Evolutionary conservation across 2,113 vertebrate genomes (phyloP).

Genomic region (Nothoprocta pentlandii): DNA sequence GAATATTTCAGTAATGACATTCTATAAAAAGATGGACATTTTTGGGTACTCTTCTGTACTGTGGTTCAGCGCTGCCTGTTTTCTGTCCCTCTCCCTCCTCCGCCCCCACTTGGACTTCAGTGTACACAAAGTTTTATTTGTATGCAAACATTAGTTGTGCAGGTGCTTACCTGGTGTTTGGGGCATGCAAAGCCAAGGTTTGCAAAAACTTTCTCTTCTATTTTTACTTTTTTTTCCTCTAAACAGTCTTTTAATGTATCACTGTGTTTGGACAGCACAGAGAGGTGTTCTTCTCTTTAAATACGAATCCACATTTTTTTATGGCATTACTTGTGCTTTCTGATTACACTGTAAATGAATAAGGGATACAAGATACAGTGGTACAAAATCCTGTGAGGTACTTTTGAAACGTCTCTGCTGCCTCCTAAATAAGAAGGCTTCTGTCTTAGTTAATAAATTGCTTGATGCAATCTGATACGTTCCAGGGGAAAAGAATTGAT

Average conservation of each 20-base stretch:
- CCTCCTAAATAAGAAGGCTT: neutral
- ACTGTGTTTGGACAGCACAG: neutral
- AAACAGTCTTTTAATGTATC: neutral
- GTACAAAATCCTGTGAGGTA: neutral
- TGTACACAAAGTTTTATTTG: constrained; percentile 14
- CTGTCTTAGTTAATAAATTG: neutral
- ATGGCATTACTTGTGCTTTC: neutral
- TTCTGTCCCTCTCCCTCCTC: neutral
- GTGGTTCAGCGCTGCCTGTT: neutral
- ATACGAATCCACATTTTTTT: neutral
- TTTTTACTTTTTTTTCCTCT: neutral
- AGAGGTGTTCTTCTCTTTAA: neutral
- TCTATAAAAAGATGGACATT: neutral
- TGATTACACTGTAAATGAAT: neutral
- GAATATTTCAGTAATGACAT: neutral
- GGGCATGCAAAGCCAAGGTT: neutral
- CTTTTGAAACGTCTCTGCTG: neutral
- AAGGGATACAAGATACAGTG: neutral
- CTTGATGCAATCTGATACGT: neutral
- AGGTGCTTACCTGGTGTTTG: neutral
- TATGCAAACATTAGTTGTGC: constrained; percentile 24
- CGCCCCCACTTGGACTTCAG: neutral
- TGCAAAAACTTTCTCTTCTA: neutral
- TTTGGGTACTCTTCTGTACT: neutral
- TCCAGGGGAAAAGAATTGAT: neutral